Evolutionary conservation across 2,888 invertebrate species (phyloP).

Genomic region (Drosophila anomelani): DNA sequence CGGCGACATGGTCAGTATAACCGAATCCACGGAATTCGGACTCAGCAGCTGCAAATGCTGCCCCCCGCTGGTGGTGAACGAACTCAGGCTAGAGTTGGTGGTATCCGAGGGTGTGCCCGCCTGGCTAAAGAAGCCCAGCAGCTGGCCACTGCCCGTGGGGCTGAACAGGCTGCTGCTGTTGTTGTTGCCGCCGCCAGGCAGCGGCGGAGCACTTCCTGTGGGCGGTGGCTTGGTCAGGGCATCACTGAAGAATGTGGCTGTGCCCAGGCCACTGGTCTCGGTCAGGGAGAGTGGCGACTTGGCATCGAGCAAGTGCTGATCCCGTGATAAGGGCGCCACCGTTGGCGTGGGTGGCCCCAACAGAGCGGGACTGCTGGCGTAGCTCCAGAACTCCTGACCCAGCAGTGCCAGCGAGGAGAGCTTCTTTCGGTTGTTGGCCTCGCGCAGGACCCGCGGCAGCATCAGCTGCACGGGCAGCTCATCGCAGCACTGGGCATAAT

Average conservation of each 20-base stretch:
- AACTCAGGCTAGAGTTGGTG: slow-evolving; percentile 90
- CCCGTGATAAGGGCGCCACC: slow-evolving; percentile 1
- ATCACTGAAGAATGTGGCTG: slow-evolving; percentile 83
- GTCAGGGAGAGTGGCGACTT: slow-evolving; percentile 85
- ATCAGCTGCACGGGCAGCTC: slow-evolving; percentile 96
- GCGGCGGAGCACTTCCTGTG: slow-evolving; percentile 9
- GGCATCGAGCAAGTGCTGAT: slow-evolving; percentile 74
- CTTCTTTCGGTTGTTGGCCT: slow-evolving; percentile 95
- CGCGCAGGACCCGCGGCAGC: slow-evolving; percentile 93
- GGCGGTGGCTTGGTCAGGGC: slow-evolving; percentile 45
- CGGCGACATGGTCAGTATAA: slow-evolving; percentile 92
- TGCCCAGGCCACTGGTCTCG: slow-evolving; percentile 84
- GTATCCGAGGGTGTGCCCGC: slow-evolving; percentile 87
- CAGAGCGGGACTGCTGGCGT: slow-evolving; percentile 85
- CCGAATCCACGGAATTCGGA: slow-evolving; percentile 87
- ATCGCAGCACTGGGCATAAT: slow-evolving; percentile 97
- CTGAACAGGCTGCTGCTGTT: slow-evolving; percentile 75
- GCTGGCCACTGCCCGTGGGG: slow-evolving; percentile 78
- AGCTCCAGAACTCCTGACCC: slow-evolving; percentile 94
- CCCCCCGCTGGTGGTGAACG: slow-evolving; percentile 88
- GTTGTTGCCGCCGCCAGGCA: slow-evolving; percentile 52
- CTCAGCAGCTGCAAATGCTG: slow-evolving; percentile 84
- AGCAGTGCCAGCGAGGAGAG: slow-evolving; percentile 95
- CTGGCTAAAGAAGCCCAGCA: slow-evolving; percentile 82
- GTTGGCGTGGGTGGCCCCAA: slow-evolving; percentile 53